Base-by-base conservation (phyloP, 2,797 vertebrate genomes). In the Coracias cyanogaster region DNA sequence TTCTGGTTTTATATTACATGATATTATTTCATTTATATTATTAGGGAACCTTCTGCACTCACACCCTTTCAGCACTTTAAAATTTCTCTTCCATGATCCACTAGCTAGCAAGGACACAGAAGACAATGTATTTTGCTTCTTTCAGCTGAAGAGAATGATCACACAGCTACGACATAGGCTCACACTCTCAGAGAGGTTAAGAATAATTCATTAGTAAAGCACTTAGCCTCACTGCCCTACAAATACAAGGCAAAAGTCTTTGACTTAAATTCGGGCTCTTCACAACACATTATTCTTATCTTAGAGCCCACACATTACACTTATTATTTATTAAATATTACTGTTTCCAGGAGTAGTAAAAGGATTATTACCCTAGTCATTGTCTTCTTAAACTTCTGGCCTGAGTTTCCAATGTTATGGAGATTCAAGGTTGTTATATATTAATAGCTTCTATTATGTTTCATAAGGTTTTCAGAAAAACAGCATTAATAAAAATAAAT, bases 311-410 rank as follows among this genome's bases (percentile, higher is more conserved):
- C 57, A 58, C 24, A 35, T 16, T 58, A 35, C 33, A 25, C 57
- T 58, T 58, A 58, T 35, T 77, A 73, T 78, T 95, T 86, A 95
- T 86, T 90, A 61, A 94, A 66, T 73, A 89, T 41, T 92, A 66
- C 29, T 65, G 16, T 80, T 91, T 77, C 33, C 49, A 64, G 15
- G 15, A 51, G 13, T 21, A 86, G 15, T 52, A 78, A 83, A 78
- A 83, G 8, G 18, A 64, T 64, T 78, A 39, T 67, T 87, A 78
- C n/a, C 8, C 17, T 78, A 35, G 11, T 61, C 20, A 52, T 4
- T 13, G 26, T 74, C 19, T 49, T 87, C 19, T 39, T 4, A 49
- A 52, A 65, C 74, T 76, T 76, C 86, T 43, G 28, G 16, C 35
- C 39, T 8, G 5, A 65, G 26, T 79, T 88, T 74, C 15, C 78